Base-by-base conservation (phyloP, 2,113 vertebrate species). In the Thunnus thynnus region DNA sequence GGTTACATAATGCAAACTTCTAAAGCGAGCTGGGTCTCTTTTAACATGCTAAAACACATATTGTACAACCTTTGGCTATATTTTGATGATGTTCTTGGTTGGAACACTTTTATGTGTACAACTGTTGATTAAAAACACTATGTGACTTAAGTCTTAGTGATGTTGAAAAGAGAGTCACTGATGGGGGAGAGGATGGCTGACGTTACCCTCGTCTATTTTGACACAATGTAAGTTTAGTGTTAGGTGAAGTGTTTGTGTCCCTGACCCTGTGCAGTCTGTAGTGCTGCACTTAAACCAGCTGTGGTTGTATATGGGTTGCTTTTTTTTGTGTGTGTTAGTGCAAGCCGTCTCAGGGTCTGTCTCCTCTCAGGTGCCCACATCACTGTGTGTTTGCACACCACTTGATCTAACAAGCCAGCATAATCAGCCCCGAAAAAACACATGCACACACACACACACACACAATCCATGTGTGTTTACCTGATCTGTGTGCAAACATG, bases 401-500 rank as follows among this genome's bases (percentile, higher is more conserved):
- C 56, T 81, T 36, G 9, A 62, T 82, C 73, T 72, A 58, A 72
- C 65, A 82, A 78, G 75, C 64, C 64, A 64, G 56, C 58, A 57
- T 65, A 78, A 84, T 83, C 30, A 78, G 58, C 62, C 57, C 50
- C 48, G 20, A 25, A 82, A 71, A 60, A 82, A 66, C 69, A 74
- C 69, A 74, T 12, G 27, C 46, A 9, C 36, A 41, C 36, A 41
- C 36, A 41, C 6, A 54, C 64, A 71, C 75, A 84, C 57, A 36
- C 27, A 57, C 17, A n/a, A 11, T 11, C 60, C 51, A n/a, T 62
- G 62, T 76, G 63, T 82, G 64, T 84, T 76, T 69, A 79, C 66
- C 22, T 79, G 30, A 76, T 83, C 58, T 72, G 61, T 68, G 80
- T 86, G 83, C 72, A 79, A 78, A 88, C 83, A 70, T 62, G 30